These are phyloP conservation scores for Gallinago stenura DNA, from an alignment of 2,797 vertebrate genomes.

Conservation along the genomic window DNA sequence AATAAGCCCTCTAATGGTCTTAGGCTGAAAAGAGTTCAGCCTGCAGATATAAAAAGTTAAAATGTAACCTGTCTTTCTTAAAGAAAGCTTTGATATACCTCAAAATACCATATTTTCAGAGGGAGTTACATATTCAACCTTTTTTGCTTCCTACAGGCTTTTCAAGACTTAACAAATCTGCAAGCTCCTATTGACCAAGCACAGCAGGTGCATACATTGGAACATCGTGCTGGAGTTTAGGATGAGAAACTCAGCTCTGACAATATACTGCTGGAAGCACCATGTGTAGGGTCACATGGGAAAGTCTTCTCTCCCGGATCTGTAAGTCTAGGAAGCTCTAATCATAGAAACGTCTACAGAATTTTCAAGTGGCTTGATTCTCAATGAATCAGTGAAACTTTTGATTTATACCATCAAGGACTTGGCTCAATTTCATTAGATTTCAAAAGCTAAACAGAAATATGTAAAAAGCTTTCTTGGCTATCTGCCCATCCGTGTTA, in stretches of 20 bases:
- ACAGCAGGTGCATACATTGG: background rate
- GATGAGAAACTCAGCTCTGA: background rate
- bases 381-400: background rate
- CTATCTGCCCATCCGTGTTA: background rate
- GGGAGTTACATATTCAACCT: background rate
- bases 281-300: fast-evolving
- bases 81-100: slow-evolving; percentile 6
- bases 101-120: background rate
- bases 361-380: background rate
- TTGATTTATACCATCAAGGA: background rate
- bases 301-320: background rate
- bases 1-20: background rate
- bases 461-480: background rate
- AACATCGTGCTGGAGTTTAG: background rate
- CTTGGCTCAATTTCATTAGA: background rate
- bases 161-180: background rate
- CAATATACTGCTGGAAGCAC: background rate
- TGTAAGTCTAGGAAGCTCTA: background rate
- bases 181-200: background rate
- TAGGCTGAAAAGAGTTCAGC: background rate
- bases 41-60: background rate
- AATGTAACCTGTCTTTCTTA: background rate
- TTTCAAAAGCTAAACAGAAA: background rate
- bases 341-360: background rate
- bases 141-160: background rate